Conservation (phyloP, 2,888 invertebrate genomes). For the Opisthograptis luteolata region DNA sequence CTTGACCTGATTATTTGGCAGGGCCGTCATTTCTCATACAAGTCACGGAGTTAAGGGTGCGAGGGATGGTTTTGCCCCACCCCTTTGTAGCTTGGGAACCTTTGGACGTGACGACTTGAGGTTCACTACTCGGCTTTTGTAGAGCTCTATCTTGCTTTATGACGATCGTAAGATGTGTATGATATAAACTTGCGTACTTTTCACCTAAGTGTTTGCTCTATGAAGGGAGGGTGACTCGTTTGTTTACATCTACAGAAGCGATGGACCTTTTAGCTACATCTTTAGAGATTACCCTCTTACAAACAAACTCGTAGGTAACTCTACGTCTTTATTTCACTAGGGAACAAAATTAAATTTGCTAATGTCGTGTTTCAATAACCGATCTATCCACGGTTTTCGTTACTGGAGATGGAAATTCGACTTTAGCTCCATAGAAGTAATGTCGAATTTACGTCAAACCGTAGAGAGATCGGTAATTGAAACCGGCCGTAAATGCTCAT, state of each 20-base stretch:
- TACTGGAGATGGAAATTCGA: too few species aligned
- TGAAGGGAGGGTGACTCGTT: background rate
- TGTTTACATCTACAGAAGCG: background rate
- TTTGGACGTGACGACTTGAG: conserved; percentile 25
- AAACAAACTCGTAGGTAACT: too few species aligned
- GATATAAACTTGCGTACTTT: conserved; percentile 4
- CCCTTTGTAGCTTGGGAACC: conserved; percentile 13
- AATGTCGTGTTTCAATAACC: too few species aligned
- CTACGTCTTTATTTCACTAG: too few species aligned
- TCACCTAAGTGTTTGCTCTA: background rate
- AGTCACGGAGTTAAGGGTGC: conserved; percentile 38
- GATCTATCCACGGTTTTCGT: too few species aligned
- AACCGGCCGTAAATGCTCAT: too few species aligned
- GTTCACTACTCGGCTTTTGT: conserved; percentile 21
- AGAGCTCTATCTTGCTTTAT: conserved; percentile 17
- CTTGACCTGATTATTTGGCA: conserved; percentile 32
- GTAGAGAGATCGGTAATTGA: too few species aligned
- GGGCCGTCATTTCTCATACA: conserved; percentile 38
- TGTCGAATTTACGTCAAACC: too few species aligned
- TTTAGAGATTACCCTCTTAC: too few species aligned
- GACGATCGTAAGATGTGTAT: conserved; percentile 6
- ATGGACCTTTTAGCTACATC: too few species aligned
- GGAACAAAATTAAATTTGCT: too few species aligned
- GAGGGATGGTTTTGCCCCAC: conserved; percentile 28
- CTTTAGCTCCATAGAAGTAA: too few species aligned